phyloP scores from a whole-genome alignment of 2,797 vertebrate genomes.

The Coranthus polyacanthus region DNA sequence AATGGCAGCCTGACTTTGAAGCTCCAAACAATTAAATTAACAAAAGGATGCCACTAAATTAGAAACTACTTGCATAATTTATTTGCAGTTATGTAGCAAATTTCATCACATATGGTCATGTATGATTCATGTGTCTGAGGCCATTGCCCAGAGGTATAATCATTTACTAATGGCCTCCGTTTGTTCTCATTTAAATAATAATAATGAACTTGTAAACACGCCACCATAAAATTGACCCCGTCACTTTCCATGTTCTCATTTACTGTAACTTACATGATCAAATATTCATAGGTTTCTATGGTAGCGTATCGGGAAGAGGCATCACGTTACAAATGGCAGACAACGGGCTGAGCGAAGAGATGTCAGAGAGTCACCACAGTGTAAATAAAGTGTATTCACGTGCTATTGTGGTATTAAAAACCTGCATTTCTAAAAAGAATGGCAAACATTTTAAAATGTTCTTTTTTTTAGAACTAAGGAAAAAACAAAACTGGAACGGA shows the following conservation, averaged over 20 bases:
- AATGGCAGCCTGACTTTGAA: constrained; percentile 24
- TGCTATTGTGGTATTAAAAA: background rate
- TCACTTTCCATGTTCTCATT: constrained; percentile 48
- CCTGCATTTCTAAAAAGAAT: no score
- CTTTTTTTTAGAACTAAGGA: no score
- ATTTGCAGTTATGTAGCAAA: constrained; percentile 32
- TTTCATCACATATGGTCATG: constrained; percentile 27
- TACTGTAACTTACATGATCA: constrained; percentile 65
- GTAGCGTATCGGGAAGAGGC: constrained; percentile 38
- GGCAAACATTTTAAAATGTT: no score
- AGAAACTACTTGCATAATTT: constrained; percentile 31
- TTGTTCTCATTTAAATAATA: constrained; percentile 54
- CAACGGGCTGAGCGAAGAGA: constrained; percentile 10
- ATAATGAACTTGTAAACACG: constrained; percentile 60
- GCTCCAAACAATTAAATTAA: constrained; percentile 34
- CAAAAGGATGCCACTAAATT: constrained; percentile 19
- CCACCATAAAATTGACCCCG: constrained; percentile 43
- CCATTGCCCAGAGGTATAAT: constrained; percentile 39
- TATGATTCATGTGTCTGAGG: constrained; percentile 12
- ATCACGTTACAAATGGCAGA: constrained; percentile 38
- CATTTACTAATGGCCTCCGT: constrained; percentile 47
- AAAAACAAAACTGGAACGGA: no score
- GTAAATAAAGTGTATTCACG: constrained; percentile 5
- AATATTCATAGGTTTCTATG: constrained; percentile 72
- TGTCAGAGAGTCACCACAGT: constrained; percentile 4